Percentiles rank a stretch among this genome's conserved stretches.
phyloP scores from a whole-genome alignment of 2,797 vertebrate species.

The Synanceia verrucosa region DNA sequence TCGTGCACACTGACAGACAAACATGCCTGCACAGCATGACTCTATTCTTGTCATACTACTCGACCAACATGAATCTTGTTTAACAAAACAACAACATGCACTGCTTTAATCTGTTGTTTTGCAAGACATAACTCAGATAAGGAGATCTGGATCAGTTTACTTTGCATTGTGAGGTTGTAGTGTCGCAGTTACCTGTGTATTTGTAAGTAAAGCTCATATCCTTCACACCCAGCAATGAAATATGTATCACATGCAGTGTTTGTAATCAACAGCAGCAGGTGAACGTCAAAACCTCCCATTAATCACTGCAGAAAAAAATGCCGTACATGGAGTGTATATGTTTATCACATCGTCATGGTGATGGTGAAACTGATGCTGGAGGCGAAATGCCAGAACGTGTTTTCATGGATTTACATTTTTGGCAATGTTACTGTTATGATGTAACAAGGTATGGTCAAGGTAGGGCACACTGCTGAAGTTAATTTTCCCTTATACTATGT shows the following conservation, averaged over 20 bases:
- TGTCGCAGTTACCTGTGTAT: no score
- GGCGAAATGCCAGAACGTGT: not conserved
- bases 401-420: constrained; percentile 1
- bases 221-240: not conserved
- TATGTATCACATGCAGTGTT: not conserved
- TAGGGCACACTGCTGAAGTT: not conserved
- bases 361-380: not conserved
- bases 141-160: not conserved
- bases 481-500: not conserved
- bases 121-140: not conserved
- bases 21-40: not conserved
- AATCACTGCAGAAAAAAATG: constrained; percentile 36
- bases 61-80: constrained; percentile 24
- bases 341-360: constrained; percentile 42
- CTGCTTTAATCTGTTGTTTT: constrained; percentile 21
- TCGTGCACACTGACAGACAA: not conserved
- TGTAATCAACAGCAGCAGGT: constrained; percentile 26
- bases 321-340: constrained; percentile 16
- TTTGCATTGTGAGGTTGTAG: not conserved
- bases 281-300: not conserved
- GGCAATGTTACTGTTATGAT: not conserved
- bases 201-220: not conserved
- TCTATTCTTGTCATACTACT: constrained; percentile 9
- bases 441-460: not conserved
- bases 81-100: constrained; percentile 16